Evolutionary conservation across 2,113 vertebrate species (phyloP).

Genomic region (Microcebus griseorufus): DNA sequence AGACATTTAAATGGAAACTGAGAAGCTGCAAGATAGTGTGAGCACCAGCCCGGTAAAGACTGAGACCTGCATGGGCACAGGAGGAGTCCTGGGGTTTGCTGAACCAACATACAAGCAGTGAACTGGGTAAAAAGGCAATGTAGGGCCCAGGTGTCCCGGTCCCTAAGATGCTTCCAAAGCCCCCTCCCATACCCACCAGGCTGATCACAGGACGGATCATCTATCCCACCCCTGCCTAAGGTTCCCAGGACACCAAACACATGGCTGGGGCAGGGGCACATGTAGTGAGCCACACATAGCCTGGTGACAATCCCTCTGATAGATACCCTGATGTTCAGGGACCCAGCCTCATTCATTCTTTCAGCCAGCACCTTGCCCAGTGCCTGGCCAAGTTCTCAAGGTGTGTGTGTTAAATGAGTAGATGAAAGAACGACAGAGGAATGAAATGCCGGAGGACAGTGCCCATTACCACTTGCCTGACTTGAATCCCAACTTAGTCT

Average conservation of each 20-base stretch:
- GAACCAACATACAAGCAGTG: not conserved
- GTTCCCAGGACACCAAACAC: not conserved
- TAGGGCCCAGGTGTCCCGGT: not conserved
- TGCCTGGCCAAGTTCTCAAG: not conserved
- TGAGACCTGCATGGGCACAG: not conserved
- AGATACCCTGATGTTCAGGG: not conserved
- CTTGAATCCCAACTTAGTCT: not conserved
- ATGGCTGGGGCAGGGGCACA: fast-evolving
- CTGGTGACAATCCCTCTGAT: not conserved
- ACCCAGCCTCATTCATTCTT: not conserved
- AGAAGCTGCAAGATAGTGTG: not conserved
- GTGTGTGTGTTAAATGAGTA: not conserved
- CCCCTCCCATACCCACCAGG: not conserved
- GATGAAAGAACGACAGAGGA: not conserved
- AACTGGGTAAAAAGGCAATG: not conserved
- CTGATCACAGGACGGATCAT: not conserved
- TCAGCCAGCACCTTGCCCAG: not conserved
- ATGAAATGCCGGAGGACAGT: not conserved
- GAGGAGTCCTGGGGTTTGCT: not conserved
- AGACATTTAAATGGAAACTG: not conserved
- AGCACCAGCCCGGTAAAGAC: not conserved
- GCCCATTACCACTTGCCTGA: not conserved
- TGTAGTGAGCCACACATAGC: not conserved
- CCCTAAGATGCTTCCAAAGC: not conserved
- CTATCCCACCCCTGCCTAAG: not conserved